phyloP scores from a whole-genome alignment of 1,140 invertebrate species.

The Zaprionus gabonicus region DNA sequence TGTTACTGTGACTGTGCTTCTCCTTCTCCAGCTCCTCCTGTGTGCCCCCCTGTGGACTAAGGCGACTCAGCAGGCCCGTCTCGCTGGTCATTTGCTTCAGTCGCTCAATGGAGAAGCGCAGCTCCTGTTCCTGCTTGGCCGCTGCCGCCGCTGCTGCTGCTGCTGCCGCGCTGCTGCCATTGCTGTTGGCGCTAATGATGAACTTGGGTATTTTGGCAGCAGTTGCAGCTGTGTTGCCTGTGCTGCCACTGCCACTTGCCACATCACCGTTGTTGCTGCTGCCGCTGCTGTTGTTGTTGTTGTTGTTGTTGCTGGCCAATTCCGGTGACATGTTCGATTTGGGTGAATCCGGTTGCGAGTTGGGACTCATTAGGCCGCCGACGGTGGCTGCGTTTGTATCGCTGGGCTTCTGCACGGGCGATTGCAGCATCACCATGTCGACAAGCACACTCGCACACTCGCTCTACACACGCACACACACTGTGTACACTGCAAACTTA shows the following conservation, averaged over 20 bases:
- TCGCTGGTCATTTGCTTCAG: constrained; percentile 82
- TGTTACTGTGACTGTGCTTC: constrained; percentile 51
- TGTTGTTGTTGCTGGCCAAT: constrained; percentile 35
- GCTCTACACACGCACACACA: background rate
- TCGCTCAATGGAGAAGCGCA: constrained; percentile 77
- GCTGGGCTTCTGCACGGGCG: constrained; percentile 73
- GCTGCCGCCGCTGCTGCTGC: constrained; percentile 42
- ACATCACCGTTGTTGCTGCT: constrained; percentile 10
- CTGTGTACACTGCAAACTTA: too few species aligned
- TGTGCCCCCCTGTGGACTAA: constrained; percentile 61
- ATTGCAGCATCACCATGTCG: constrained; percentile 84
- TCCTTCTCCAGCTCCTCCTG: constrained; percentile 62
- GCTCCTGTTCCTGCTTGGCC: constrained; percentile 64
- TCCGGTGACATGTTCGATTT: constrained; percentile 79
- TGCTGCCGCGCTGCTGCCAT: constrained; percentile 54
- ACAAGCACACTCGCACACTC: background rate
- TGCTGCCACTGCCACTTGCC: background rate
- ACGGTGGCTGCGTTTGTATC: constrained; percentile 64
- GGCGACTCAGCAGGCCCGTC: constrained; percentile 60
- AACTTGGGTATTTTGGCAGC: constrained; percentile 77
- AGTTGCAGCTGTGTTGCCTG: constrained; percentile 27
- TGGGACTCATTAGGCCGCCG: constrained; percentile 77
- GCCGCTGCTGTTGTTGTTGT: constrained; percentile 18
- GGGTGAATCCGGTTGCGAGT: constrained; percentile 80
- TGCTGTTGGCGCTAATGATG: constrained; percentile 60